Evolutionary conservation across 2,797 vertebrate genomes (phyloP).

Genomic region (Rhynchonycteris naso): DNA sequence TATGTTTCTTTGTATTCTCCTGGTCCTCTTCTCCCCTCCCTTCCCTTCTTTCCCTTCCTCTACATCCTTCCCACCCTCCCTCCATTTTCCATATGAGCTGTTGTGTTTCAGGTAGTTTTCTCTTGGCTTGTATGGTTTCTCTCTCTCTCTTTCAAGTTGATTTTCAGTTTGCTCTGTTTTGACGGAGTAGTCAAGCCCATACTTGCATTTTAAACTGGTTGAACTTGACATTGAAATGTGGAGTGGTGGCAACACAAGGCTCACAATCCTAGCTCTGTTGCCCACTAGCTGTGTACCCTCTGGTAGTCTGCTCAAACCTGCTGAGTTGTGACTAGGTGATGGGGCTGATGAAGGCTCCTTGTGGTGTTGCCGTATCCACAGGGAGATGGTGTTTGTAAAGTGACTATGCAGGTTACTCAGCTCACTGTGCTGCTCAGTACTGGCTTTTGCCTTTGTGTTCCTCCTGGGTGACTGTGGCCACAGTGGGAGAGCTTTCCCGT

Average conservation of each 20-base stretch:
- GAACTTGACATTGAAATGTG: not conserved
- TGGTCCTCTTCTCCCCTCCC: not conserved
- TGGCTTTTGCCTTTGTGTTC: fast-evolving
- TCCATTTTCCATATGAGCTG: not conserved
- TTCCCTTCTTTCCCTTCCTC: not conserved
- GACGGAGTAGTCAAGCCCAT: not conserved
- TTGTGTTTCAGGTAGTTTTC: not conserved
- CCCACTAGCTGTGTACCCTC: not conserved
- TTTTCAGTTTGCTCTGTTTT: not conserved
- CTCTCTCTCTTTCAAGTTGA: not conserved
- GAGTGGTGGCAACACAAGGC: not conserved
- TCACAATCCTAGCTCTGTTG: not conserved
- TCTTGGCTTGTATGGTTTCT: not conserved
- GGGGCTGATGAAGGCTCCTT: not conserved
- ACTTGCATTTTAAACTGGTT: not conserved
- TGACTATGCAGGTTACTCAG: not conserved
- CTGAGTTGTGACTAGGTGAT: not conserved
- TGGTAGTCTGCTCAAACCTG: not conserved
- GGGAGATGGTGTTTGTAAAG: not conserved
- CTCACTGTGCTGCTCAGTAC: fast-evolving
- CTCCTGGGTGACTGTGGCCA: not conserved
- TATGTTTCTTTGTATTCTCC: not conserved
- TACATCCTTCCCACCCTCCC: not conserved
- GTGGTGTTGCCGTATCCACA: too few species aligned
- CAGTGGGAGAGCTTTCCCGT: not conserved